phyloP scores from a whole-genome alignment of 2,797 vertebrate genomes.

The Tapera naevia region DNA sequence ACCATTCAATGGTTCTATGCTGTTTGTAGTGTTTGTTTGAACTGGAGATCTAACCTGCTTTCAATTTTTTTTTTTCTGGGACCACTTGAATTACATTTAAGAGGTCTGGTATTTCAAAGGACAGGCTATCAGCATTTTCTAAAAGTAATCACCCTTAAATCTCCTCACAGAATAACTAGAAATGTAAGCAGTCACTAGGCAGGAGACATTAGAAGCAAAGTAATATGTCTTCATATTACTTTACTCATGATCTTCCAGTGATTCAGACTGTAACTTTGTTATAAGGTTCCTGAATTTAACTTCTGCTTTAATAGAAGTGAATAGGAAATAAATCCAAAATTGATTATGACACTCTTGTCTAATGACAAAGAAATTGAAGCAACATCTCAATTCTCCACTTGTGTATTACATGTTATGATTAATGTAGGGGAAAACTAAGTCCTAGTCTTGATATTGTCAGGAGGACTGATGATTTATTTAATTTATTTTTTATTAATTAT shows the following conservation, averaged over 20 bases:
- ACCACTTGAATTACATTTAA: background rate
- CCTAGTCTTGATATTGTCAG: background rate
- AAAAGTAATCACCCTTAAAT: background rate
- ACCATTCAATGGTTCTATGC: too few relatives aligned
- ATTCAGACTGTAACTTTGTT: background rate
- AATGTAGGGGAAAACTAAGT: background rate
- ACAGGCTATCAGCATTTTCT: background rate
- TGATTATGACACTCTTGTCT: background rate
- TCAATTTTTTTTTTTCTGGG: background rate
- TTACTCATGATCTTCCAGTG: background rate
- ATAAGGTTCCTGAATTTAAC: background rate
- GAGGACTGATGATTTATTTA: too few relatives aligned
- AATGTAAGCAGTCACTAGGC: background rate
- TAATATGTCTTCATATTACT: background rate
- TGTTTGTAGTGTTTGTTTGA: background rate
- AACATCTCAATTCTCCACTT: background rate
- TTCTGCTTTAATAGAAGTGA: background rate
- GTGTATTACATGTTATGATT: background rate
- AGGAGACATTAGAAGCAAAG: background rate
- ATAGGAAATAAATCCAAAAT: background rate
- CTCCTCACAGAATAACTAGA: background rate
- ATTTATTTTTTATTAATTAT: too few relatives aligned
- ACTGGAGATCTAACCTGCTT: background rate
- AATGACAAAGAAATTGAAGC: background rate
- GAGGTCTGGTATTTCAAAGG: background rate